These are phyloP conservation scores for Scalopus aquaticus DNA, from an alignment of 2,113 vertebrate species.

Conservation along the genomic window DNA sequence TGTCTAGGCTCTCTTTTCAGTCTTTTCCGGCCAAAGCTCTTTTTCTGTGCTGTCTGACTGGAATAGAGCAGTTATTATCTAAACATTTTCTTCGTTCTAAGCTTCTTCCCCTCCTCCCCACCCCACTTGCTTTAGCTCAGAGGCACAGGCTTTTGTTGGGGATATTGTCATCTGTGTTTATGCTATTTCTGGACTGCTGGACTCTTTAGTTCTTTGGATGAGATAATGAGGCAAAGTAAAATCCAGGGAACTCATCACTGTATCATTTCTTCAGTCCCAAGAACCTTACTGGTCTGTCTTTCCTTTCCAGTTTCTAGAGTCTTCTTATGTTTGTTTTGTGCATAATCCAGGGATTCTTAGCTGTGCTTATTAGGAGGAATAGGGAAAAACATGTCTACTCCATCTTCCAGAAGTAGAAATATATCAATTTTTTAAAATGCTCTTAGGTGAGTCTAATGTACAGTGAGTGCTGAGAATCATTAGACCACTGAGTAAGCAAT, in stretches of 20 bases:
- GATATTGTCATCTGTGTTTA: no score
- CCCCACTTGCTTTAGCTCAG: background rate
- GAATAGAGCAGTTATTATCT: background rate
- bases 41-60: background rate
- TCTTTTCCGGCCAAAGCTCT: background rate
- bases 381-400: background rate
- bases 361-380: background rate
- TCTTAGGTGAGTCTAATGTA: background rate
- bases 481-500: background rate
- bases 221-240: background rate
- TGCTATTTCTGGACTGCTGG: background rate
- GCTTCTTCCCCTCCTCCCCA: background rate
- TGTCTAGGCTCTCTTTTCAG: background rate
- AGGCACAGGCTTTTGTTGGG: background rate
- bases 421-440: background rate
- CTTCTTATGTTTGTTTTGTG: no score
- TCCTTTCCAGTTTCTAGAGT: background rate
- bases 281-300: background rate
- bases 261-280: background rate
- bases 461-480: background rate
- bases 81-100: background rate
- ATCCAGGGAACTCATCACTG: background rate
- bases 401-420: background rate
- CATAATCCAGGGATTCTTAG: background rate
- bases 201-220: background rate